These are phyloP conservation scores for Drosophila auraria DNA, from an alignment of 1,140 invertebrate genomes.

Conservation along the genomic window DNA sequence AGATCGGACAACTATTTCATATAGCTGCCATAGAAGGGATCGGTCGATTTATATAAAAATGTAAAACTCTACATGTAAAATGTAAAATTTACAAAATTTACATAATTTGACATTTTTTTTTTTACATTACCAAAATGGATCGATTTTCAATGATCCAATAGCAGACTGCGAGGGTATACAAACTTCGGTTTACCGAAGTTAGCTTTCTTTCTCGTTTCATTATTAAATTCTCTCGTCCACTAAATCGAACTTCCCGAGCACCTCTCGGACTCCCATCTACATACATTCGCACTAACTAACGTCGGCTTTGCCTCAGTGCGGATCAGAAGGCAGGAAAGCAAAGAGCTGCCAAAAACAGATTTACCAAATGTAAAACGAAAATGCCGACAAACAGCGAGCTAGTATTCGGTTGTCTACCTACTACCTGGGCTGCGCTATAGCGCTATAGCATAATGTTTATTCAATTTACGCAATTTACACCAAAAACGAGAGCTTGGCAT, in stretches of 20 bases:
- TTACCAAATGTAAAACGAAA: slow-evolving; percentile 67
- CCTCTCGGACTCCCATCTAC: slow-evolving; percentile 38
- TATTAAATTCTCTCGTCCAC: not conserved
- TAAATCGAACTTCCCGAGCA: slow-evolving; percentile 4
- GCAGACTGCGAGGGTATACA: too few species aligned
- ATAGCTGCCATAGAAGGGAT: too few species aligned
- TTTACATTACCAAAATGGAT: too few species aligned
- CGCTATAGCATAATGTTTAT: slow-evolving; percentile 74
- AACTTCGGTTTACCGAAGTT: too few species aligned
- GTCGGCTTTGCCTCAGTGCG: slow-evolving; percentile 61
- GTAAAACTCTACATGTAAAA: too few species aligned
- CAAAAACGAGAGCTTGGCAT: slow-evolving; percentile 44
- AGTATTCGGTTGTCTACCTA: slow-evolving; percentile 15
- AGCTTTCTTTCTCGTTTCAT: too few species aligned
- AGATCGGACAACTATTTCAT: too few species aligned
- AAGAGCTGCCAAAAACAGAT: slow-evolving; percentile 62
- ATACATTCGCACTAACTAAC: slow-evolving; percentile 26
- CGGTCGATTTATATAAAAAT: too few species aligned
- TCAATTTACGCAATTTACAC: slow-evolving; percentile 80
- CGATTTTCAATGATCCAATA: too few species aligned
- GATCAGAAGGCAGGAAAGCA: slow-evolving; percentile 50
- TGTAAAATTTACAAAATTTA: too few species aligned
- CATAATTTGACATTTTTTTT: too few species aligned
- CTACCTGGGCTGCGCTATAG: slow-evolving; percentile 47
- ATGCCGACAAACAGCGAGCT: slow-evolving; percentile 33